Base-by-base conservation (phyloP, 2,113 vertebrate species). In the Taurulus bubalis region DNA sequence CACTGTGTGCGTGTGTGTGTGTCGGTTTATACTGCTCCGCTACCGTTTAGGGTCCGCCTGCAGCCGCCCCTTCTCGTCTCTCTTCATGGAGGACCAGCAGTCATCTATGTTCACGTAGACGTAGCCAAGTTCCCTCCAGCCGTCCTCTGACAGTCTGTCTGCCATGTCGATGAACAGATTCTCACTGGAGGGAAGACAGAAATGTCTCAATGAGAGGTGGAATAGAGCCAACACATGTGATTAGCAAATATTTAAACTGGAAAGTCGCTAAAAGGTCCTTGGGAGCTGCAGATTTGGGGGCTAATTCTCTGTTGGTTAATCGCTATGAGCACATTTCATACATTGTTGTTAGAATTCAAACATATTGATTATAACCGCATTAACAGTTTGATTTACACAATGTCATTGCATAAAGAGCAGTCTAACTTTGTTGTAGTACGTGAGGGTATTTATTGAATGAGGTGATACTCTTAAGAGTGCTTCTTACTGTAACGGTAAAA, bases 71-170 rank as follows among this genome's bases (percentile, higher is more conserved):
- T 82, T 6, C 0, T 24, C 1, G 0, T 99, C 96, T 6, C 98
- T 94, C 22, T 95, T 26, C 92, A 83, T 96, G 3, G 93, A 96
- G 9, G 96, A 91, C 98, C 98, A 99, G 94, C 98, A 99, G 90
- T 99, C 98, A 0, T 99, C 98, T 0, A 99, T 97, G 91, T 97
- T 99, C 84, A 99, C 9, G 4, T 98, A 98, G 2, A 87, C 3
- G 7, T 95, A 95, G 34, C 95, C 95, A 10, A 95, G 93, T 66
- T 95, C 95, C 65, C 60, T 93, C 94, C 95, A 95, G 56, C 94
- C 95, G 1, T 95, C 97, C 71, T 96, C 95, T 0, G 90, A 92
- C 75, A 99, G 90, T 11, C 95, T 90, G 86, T 99, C 97, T 0
- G 97, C 97, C 97, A 97, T 99, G 69, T 98, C 97, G 0, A 91